Percentiles rank a stretch among this genome's conserved stretches.
Conservation (phyloP, 2,113 vertebrate genomes). For the Macquaria australasica region DNA sequence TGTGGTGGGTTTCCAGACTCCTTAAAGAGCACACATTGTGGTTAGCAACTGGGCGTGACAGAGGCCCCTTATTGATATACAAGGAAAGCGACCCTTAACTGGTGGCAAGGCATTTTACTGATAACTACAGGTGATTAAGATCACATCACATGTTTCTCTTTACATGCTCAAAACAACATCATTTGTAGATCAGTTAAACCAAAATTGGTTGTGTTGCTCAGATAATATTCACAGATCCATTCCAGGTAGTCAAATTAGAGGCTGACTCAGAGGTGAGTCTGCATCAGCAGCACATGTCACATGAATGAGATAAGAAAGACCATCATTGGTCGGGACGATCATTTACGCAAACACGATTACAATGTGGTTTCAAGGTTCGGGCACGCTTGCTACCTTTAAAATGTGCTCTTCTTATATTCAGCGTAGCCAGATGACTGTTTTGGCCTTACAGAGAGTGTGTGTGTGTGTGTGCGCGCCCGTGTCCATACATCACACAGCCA, state of each 20-base stretch:
- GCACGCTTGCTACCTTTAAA: slow-evolving; percentile 40
- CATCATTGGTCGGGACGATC: background rate
- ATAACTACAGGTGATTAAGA: slow-evolving; percentile 38
- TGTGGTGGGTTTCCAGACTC: slow-evolving; percentile 5
- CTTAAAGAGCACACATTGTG: slow-evolving; percentile 43
- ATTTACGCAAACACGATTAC: slow-evolving; percentile 3
- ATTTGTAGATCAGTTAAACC: slow-evolving; percentile 1
- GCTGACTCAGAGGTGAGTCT: background rate
- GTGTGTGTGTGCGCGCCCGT: background rate
- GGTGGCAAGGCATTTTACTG: slow-evolving; percentile 1
- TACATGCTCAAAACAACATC: background rate
- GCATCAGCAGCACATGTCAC: background rate
- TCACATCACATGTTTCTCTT: slow-evolving; percentile 18
- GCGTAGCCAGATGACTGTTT: background rate
- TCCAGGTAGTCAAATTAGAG: slow-evolving; percentile 33
- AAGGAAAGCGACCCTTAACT: slow-evolving; percentile 38
- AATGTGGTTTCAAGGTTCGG: background rate
- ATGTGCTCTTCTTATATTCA: background rate
- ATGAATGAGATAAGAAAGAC: slow-evolving; percentile 18
- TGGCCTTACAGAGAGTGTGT: background rate
- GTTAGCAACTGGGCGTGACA: slow-evolving; percentile 42
- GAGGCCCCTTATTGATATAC: slow-evolving; percentile 20
- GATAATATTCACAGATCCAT: slow-evolving; percentile 14
- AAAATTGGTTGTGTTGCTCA: background rate
- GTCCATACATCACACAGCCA: slow-evolving; percentile 8